Conservation (phyloP, 2,888 invertebrate species). For the Eupithecia centaureata region DNA sequence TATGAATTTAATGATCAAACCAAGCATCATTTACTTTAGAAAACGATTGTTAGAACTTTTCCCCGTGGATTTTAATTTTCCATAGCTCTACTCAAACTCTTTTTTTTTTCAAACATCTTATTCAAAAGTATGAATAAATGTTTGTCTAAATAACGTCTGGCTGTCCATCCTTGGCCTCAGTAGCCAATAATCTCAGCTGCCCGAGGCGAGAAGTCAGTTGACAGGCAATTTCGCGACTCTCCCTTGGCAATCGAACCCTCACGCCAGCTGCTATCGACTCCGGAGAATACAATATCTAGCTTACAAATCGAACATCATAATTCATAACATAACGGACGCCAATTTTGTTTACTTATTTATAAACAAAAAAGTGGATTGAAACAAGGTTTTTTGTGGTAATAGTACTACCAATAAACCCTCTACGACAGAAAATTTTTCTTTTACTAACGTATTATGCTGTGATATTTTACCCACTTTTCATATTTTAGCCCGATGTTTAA, state of each 20-base stretch:
- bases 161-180: neutral
- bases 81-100: neutral
- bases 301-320: slow-evolving; percentile 6
- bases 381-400: neutral
- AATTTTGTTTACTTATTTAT: neutral
- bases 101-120: neutral
- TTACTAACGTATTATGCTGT: neutral
- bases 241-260: slow-evolving; percentile 11
- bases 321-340: slow-evolving; percentile 1
- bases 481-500: too few species aligned
- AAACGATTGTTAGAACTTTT: neutral
- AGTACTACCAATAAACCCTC: neutral
- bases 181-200: slow-evolving; percentile 25
- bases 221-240: slow-evolving; percentile 29
- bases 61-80: neutral
- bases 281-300: slow-evolving; percentile 5
- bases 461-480: neutral
- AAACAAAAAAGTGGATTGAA: neutral
- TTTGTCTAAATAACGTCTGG: neutral
- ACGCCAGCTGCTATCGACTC: slow-evolving; percentile 20
- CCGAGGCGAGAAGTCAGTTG: slow-evolving; percentile 25
- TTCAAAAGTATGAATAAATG: slow-evolving; percentile 1
- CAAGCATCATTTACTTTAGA: neutral
- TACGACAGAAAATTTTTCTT: neutral
- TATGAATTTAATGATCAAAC: neutral